Percentiles rank a stretch among this genome's conserved stretches.
phyloP scores from a whole-genome alignment of 2,113 vertebrate genomes.

The Takifugu bimaculatus region DNA sequence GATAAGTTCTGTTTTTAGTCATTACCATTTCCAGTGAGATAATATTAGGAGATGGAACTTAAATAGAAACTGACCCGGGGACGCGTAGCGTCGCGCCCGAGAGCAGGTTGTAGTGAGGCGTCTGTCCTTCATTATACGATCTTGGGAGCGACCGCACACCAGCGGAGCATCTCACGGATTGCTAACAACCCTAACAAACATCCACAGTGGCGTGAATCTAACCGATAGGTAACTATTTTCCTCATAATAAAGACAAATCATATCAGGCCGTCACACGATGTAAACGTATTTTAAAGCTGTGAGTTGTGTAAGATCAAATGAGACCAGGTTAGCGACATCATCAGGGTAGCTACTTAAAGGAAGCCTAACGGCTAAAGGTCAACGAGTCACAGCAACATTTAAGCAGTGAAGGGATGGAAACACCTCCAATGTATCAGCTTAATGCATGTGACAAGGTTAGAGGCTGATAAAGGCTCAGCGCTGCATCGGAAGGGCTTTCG shows the following conservation, averaged over 20 bases:
- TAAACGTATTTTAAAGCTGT: slow-evolving; percentile 5
- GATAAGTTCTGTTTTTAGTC: no score
- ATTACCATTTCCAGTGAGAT: no score
- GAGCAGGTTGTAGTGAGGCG: no score
- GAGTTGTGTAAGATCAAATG: neutral
- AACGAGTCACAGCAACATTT: neutral
- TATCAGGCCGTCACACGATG: neutral
- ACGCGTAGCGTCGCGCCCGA: no score
- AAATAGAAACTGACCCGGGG: no score
- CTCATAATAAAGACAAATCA: fast-evolving
- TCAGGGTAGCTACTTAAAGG: slow-evolving; percentile 10
- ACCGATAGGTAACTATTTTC: neutral
- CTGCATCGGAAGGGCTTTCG: fast-evolving
- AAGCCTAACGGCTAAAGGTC: neutral
- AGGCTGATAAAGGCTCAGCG: neutral
- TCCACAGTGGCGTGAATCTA: neutral
- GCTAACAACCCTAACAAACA: no score
- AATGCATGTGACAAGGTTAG: neutral
- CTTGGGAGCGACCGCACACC: no score
- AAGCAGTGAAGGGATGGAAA: neutral
- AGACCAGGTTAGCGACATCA: slow-evolving; percentile 19
- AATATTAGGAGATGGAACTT: no score
- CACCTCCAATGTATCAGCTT: neutral
- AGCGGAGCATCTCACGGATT: no score
- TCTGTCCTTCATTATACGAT: no score